phyloP scores from a whole-genome alignment of 2,888 invertebrate genomes.

The Cyaniris semiargus region DNA sequence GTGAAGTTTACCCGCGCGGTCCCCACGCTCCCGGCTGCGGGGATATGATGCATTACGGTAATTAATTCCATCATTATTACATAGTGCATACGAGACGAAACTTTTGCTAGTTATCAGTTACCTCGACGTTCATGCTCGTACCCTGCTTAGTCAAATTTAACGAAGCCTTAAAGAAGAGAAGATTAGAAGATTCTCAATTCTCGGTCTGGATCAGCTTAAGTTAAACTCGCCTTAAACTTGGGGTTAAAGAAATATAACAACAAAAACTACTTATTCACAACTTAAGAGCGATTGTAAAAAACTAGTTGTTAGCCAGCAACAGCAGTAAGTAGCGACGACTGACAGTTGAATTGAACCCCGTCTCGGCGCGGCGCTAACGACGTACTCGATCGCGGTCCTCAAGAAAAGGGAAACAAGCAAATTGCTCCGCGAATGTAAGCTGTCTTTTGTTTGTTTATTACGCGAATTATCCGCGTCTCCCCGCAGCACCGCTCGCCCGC shows the following conservation, averaged over 20 bases:
- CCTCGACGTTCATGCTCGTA: background rate
- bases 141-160: background rate
- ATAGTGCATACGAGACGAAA: background rate
- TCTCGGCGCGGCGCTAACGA: constrained; percentile 3
- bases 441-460: constrained; percentile 38
- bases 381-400: constrained; percentile 30
- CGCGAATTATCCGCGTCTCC: constrained; percentile 29
- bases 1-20: background rate
- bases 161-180: too few species aligned
- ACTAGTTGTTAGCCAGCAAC: background rate
- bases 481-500: constrained; percentile 3
- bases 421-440: constrained; percentile 38
- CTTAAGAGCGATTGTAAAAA: too few species aligned
- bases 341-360: background rate
- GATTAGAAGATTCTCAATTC: background rate
- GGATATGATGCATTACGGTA: background rate
- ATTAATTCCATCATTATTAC: background rate
- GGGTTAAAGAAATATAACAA: too few species aligned
- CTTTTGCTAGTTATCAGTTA: background rate
- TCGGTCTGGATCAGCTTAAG: background rate
- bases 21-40: background rate
- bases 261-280: too few species aligned
- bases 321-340: background rate
- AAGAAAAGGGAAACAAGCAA: constrained; percentile 38
- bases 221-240: background rate